A percentile compares a stretch with the other conserved stretches of the same genome.
Conservation (phyloP, 2,113 vertebrate genomes). For the Sturnus vulgaris region DNA sequence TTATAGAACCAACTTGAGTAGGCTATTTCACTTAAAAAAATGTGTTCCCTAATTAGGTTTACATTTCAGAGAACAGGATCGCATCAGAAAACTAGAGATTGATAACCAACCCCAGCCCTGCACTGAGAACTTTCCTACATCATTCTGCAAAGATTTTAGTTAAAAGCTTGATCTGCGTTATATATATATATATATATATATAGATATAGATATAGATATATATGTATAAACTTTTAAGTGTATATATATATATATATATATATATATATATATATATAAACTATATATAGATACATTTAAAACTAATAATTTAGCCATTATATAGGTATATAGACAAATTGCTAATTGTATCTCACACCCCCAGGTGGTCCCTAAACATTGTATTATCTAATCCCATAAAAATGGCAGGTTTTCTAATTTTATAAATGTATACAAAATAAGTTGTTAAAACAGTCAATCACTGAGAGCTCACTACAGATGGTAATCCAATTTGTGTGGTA, state of each 20-base stretch:
- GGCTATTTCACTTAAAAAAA: not conserved
- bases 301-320: not conserved
- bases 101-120: not conserved
- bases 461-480: not conserved
- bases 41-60: not conserved
- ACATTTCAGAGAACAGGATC: not conserved
- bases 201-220: not conserved
- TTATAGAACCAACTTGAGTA: not conserved
- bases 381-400: not conserved
- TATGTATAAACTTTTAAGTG: not conserved
- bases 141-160: not conserved
- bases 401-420: not conserved
- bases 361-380: not conserved
- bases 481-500: conserved; percentile 42
- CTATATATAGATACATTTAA: not conserved
- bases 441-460: conserved; percentile 10
- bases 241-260: not conserved
- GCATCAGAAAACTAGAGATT: not conserved
- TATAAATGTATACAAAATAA: not conserved
- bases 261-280: not conserved
- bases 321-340: not conserved
- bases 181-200: not conserved
- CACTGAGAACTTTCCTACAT: not conserved
- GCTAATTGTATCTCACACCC: not conserved
- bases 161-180: not conserved